These are phyloP conservation scores for Microplitis manilae DNA, from an alignment of 2,888 invertebrate species.

Conservation along the genomic window DNA sequence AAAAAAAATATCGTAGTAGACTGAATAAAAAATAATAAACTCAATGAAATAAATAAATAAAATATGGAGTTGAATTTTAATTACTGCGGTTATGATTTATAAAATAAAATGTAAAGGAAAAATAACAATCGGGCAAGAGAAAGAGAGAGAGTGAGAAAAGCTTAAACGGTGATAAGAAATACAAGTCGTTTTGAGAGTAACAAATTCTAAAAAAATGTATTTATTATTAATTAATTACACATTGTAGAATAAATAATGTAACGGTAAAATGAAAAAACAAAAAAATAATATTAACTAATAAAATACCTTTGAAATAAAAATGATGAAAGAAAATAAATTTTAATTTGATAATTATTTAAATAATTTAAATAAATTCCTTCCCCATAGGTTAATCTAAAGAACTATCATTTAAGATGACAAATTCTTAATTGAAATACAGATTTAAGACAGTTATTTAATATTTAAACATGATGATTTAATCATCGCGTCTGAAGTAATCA, in stretches of 20 bases:
- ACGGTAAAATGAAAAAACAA: slow-evolving; percentile 50
- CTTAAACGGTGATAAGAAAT: slow-evolving; percentile 48
- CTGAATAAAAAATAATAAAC: slow-evolving; percentile 30
- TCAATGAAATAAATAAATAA: slow-evolving; percentile 10
- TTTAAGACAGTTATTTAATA: no score
- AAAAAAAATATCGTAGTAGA: slow-evolving; percentile 26
- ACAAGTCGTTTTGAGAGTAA: slow-evolving; percentile 67
- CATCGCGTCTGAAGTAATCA: no score
- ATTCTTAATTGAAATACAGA: no score
- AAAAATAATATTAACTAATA: background rate
- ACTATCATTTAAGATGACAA: no score
- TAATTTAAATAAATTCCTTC: slow-evolving; percentile 50
- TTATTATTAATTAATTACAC: slow-evolving; percentile 62
- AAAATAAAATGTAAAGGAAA: slow-evolving; percentile 37
- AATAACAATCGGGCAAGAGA: slow-evolving; percentile 15
- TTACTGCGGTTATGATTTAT: background rate
- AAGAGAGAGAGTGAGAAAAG: slow-evolving; percentile 39
- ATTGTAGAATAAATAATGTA: slow-evolving; percentile 62
- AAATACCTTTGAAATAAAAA: slow-evolving; percentile 50
- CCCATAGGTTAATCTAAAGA: slow-evolving; percentile 6
- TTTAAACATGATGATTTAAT: no score
- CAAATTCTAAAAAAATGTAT: slow-evolving; percentile 69
- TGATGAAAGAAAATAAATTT: slow-evolving; percentile 32
- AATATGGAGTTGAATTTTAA: background rate
- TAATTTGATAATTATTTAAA: background rate